Percentiles rank a stretch among this genome's conserved stretches.
These are phyloP conservation scores for Casuarius casuarius DNA, from an alignment of 2,113 vertebrate genomes.

Conservation along the genomic window DNA sequence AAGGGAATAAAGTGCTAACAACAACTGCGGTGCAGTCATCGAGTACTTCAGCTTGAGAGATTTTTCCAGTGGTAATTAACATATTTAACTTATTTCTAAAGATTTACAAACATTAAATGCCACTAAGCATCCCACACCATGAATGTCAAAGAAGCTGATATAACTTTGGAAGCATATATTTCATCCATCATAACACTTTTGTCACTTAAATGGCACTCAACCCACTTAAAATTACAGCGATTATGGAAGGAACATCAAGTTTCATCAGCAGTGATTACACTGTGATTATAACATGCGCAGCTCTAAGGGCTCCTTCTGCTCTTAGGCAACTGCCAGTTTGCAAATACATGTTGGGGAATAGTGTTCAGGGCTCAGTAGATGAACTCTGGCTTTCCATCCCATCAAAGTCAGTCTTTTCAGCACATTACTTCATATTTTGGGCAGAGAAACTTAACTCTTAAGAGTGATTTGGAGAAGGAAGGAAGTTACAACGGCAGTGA, in stretches of 20 bases:
- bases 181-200: slow-evolving; percentile 59
- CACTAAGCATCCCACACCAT: slow-evolving; percentile 54
- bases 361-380: background rate
- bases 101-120: slow-evolving; percentile 70
- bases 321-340: slow-evolving; percentile 17
- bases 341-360: background rate
- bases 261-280: slow-evolving; percentile 58
- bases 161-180: slow-evolving; percentile 65
- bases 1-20: background rate
- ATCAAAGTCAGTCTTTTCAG: slow-evolving; percentile 8
- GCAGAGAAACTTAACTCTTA: slow-evolving; percentile 31
- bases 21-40: background rate
- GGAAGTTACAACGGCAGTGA: background rate
- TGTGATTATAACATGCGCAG: slow-evolving; percentile 35
- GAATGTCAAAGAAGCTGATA: slow-evolving; percentile 59
- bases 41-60: slow-evolving; percentile 50
- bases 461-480: background rate
- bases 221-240: slow-evolving; percentile 70
- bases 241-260: slow-evolving; percentile 64
- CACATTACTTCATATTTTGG: background rate
- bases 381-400: background rate
- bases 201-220: slow-evolving; percentile 69
- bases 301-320: slow-evolving; percentile 5
- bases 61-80: slow-evolving; percentile 63
- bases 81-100: slow-evolving; percentile 69